Conservation (phyloP, 2,113 vertebrate genomes). For the Lagenorhynchus albirostris region DNA sequence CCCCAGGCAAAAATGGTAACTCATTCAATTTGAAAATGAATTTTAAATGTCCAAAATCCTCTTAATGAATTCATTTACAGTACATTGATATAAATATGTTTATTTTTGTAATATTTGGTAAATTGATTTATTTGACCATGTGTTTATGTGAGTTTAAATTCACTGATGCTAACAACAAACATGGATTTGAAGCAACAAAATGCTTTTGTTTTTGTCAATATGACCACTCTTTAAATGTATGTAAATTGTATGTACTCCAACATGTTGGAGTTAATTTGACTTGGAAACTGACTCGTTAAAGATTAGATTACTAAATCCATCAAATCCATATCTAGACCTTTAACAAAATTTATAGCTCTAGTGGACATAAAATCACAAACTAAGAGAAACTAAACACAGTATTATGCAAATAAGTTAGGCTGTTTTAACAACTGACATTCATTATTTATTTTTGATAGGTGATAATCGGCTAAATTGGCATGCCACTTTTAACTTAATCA, state of each 20-base stretch:
- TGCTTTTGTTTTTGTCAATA: slow-evolving; percentile 12
- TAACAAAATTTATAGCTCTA: not conserved
- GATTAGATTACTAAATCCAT: not conserved
- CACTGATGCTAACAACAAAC: not conserved
- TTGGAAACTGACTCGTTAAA: slow-evolving; percentile 32
- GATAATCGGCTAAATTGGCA: not conserved
- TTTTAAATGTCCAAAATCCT: not conserved
- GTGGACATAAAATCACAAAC: slow-evolving; percentile 22
- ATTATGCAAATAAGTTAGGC: not conserved
- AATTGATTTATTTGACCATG: slow-evolving; percentile 42
- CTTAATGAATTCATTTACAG: slow-evolving; percentile 19
- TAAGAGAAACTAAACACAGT: not conserved
- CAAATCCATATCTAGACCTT: slow-evolving; percentile 17
- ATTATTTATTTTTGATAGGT: slow-evolving; percentile 20
- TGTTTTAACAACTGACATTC: not conserved
- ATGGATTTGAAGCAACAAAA: not conserved
- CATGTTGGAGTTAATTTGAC: slow-evolving; percentile 32
- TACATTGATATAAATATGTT: not conserved
- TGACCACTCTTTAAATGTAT: not conserved
- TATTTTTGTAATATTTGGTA: not conserved
- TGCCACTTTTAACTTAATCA: not conserved
- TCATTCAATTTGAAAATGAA: slow-evolving; percentile 30
- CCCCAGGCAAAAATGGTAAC: slow-evolving; percentile 18
- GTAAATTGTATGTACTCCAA: not conserved
- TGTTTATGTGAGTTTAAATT: slow-evolving; percentile 8